These are phyloP conservation scores for Zoanthus sociatus DNA, from an alignment of 92 coral and sea anemone species.

Conservation along the genomic window DNA sequence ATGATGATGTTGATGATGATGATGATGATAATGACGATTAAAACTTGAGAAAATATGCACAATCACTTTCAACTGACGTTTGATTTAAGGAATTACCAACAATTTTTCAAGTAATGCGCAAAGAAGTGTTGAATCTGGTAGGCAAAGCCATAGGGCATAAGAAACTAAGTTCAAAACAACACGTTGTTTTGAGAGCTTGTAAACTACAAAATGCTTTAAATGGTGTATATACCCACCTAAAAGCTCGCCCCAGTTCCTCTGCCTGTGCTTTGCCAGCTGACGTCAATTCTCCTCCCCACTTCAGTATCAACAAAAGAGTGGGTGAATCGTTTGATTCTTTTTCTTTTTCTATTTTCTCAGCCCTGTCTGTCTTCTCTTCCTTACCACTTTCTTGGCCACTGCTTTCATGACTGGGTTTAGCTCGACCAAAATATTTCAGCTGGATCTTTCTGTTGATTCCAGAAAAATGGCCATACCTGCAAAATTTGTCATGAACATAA, in stretches of 20 bases:
- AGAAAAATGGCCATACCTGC: constrained; percentile 98
- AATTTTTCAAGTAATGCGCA: no score
- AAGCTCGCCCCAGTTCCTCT: constrained; percentile 91
- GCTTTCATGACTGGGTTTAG: constrained; percentile 72
- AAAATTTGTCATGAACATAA: no score
- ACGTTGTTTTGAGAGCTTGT: no score
- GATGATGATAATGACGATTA: no score
- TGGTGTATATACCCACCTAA: constrained; percentile 64
- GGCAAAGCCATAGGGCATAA: no score
- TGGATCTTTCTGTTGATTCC: constrained; percentile 98
- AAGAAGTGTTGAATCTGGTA: no score
- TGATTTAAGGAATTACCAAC: no score
- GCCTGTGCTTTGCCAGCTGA: constrained; percentile 94
- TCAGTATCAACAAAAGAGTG: constrained; percentile 83
- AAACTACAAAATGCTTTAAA: no score
- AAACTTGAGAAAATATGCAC: no score
- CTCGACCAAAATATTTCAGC: constrained; percentile 87
- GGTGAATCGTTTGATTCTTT: constrained; percentile 47
- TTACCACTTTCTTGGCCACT: constrained; percentile 51
- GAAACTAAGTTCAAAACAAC: no score
- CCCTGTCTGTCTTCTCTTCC: constrained; percentile 61
- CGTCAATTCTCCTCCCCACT: constrained; percentile 99
- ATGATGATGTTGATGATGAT: no score
- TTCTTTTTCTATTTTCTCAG: constrained; percentile 39
- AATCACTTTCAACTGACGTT: no score